Base-by-base conservation (phyloP, 2,113 vertebrate species). In the Carassius auratus region DNA sequence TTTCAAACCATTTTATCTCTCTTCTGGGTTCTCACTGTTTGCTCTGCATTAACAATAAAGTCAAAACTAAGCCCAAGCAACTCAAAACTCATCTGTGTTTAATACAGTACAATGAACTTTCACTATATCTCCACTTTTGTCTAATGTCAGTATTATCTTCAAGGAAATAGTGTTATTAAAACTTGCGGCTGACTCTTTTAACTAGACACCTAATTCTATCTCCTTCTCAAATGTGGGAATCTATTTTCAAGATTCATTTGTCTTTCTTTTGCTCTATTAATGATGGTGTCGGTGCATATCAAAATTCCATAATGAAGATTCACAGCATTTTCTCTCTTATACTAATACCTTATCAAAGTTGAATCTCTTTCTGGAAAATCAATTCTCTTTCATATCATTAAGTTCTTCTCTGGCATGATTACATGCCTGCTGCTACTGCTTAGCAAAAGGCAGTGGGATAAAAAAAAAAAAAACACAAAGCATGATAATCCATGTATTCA, bases 311-410 rank as follows among this genome's bases (percentile, higher is more conserved):
- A 95, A 95, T 95, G 95, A 95, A 95, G 94, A 95, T 95, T 94
- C 94, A 95, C 92, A 92, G 93, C 93, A 93, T 93, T 94, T 95
- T 92, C 92, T 89, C 91, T 90, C 93, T 92, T 93, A 90, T 91
- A 91, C 92, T 95, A 95, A 95, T 94, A 94, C 94, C 93, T 95
- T 95, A 95, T 95, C 94, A 95, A 93, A 94, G 93, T 91, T 92
- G 93, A 94, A 95, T 95, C 93, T 94, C 92, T 92, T 95, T 94
- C 93, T 93, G 91, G 94, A 95, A 95, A 95, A 95, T 95, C 94
- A 94, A 95, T 95, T 95, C 94, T 93, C 92, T 93, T 94, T 93
- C 91, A 93, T 94, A 95, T 95, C 94, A 95, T 95, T 93, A 94
- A 94, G 93, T 94, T 93, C 92, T 94, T 90, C 91, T 93, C 89